Base-by-base conservation (phyloP, 2,888 invertebrate species). In the Dugesia japonica region DNA sequence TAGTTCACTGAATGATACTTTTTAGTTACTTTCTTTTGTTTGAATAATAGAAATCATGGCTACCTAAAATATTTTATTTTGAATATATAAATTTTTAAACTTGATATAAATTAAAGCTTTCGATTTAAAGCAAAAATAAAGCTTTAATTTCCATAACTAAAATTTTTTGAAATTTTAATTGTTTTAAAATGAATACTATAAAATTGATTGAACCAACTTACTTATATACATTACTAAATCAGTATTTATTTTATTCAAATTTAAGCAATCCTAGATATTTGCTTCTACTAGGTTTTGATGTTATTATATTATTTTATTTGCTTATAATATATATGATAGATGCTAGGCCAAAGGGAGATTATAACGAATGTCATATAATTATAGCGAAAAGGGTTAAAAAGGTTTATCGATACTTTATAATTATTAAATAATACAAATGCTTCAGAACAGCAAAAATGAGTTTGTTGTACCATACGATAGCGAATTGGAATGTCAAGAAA, bases 301-400 rank as follows among this genome's bases (percentile, higher is more conserved):
- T 56, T 1, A 56, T 56, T 38, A 38, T 13, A 38, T 20, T 13
- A 4, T 56, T 56, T 56, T 56, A 4, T 23, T 56, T 56, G 17
- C n/a, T 56, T n/a, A 13, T 9, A 13, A 9, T 13, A 9, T 4
- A 20, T n/a, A 56, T 82, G 81, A 26, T 80, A 84, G 84, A 84
- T 83, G 81, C 83, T 26, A 80, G 85, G 78, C 80, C 80, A 26
- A 81, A 82, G 72, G 79, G 81, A 79, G 83, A 84, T 72, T 85
- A 83, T 78, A 82, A 83, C 79, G 85, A 85, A 80, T 83, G 84
- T 79, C 85, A 85, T 81, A 81, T 85, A 42, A 80, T 85, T n/a
- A 83, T 83, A 38, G 82, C 84, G 1, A 84, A 83, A 76, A 81
- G 81, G 76, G 82, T 82, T 1, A 81, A 82, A 76, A 81, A 81